Evolutionary conservation across 2,797 vertebrate species (phyloP), one percentile per base, ranked within the genome.

Genomic region (Gymnopithys bicolor): DNA sequence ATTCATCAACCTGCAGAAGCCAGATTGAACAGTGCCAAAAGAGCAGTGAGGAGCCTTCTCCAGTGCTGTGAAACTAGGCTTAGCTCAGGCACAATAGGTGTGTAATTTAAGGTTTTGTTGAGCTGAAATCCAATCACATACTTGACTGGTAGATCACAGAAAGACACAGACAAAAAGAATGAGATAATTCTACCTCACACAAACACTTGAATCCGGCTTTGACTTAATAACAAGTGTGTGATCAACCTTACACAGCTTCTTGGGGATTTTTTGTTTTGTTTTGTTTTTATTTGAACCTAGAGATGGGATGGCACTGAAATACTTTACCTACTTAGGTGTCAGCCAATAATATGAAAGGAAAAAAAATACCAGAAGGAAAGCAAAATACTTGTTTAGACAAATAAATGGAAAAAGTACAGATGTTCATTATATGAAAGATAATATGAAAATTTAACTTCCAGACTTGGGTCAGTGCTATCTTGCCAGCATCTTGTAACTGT

Each of bases 31-130:
- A 94, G 97, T 97, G 98, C 98, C 98, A 98, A 98, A 98, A 98
- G 98, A 98, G 98, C 98, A 90, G 95, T 97, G 97, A 98, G 97
- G 97, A 97, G 98, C 97, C 97, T 98, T 98, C 98, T 98, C 97
- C 97, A 97, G 98, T 79, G 90, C 98, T 98, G 98, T 98, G 98
- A 98, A 99, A 98, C 98, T 97, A 96, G 98, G 99, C 98, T 99
- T 99, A 99, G 98, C 98, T 95, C 96, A 89, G 97, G 98, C 98
- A 99, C 99, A 99, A 99, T 99, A 99, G 98, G 99, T 99, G 99
- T 99, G 99, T 99, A 99, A 99, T 99, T 99, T 99, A 98, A 99
- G 98, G 98, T 99, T 99, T 99, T 99, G 99, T 99, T 99, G 98
- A 99, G 98, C 98, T 97, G 97, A 99, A 99, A 99, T 99, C 99